Conservation (phyloP, 2,797 vertebrate genomes). For the Propithecus perrieri region DNA sequence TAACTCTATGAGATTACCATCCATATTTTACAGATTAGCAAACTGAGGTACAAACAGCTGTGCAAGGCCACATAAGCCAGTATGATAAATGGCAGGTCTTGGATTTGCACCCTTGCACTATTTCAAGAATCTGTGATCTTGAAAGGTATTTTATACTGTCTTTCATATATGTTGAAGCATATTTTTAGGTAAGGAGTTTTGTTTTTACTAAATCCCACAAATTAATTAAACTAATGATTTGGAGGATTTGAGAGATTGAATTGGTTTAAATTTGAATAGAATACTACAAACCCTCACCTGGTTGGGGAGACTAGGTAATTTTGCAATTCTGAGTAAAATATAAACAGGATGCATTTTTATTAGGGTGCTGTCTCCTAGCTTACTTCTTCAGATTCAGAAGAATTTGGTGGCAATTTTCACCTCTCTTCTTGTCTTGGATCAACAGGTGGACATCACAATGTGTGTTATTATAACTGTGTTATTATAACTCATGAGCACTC, state of each 20-base stretch:
- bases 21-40: not conserved
- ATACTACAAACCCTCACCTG: not conserved
- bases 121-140: not conserved
- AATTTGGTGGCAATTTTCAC: not conserved
- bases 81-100: not conserved
- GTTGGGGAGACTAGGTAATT: not conserved
- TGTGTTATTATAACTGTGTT: not conserved
- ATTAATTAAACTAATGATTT: not conserved
- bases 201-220: not conserved
- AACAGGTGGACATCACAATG: not conserved
- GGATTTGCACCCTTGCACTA: too few species aligned
- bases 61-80: accelerated
- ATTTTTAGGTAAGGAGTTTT: not conserved
- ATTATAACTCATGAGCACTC: not conserved
- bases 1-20: not conserved
- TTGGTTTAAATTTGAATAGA: not conserved
- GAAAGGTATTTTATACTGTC: not conserved
- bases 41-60: not conserved
- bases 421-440: not conserved
- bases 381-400: not conserved
- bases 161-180: not conserved
- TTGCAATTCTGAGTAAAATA: not conserved
- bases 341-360: not conserved
- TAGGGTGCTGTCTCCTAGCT: not conserved
- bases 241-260: not conserved